Conservation (phyloP, 2,888 invertebrate species). For the Pachliopta kotzebuea region DNA sequence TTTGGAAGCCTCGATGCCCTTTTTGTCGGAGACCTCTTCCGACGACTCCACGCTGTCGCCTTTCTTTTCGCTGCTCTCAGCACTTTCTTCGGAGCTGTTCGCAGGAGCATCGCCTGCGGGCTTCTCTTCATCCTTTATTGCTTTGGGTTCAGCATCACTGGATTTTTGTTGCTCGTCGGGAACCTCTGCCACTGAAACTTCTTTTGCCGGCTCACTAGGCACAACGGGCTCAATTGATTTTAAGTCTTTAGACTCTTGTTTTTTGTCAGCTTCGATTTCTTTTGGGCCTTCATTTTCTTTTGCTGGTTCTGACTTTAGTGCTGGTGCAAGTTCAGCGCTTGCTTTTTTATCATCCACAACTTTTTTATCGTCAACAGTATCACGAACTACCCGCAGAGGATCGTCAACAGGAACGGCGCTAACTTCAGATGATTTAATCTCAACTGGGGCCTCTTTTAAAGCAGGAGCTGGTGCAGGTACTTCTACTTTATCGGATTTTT, state of each 20-base stretch:
- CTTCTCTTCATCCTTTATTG: slow-evolving; percentile 39
- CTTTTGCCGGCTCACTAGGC: slow-evolving; percentile 26
- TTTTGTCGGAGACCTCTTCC: slow-evolving; percentile 51
- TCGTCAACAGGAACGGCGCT: slow-evolving; percentile 42
- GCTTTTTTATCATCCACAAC: slow-evolving; percentile 52
- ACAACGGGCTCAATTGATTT: slow-evolving; percentile 20
- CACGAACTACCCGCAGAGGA: slow-evolving; percentile 58
- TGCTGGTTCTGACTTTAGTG: slow-evolving; percentile 35
- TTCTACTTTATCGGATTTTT: slow-evolving; percentile 34
- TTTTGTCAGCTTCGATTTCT: slow-evolving; percentile 31
- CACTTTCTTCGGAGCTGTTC: slow-evolving; percentile 53
- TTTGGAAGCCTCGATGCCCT: slow-evolving; percentile 46
- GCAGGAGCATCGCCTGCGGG: slow-evolving; percentile 44
- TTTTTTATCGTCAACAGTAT: slow-evolving; percentile 58
- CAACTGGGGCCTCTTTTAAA: slow-evolving; percentile 30
- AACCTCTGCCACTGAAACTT: slow-evolving; percentile 26
- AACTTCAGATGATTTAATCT: slow-evolving; percentile 34
- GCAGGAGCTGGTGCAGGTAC: slow-evolving; percentile 28
- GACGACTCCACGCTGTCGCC: slow-evolving; percentile 45
- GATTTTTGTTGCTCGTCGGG: slow-evolving; percentile 32
- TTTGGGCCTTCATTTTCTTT: slow-evolving; percentile 37
- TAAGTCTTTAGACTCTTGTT: slow-evolving; percentile 30
- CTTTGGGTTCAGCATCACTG: slow-evolving; percentile 35
- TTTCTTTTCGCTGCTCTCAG: slow-evolving; percentile 47
- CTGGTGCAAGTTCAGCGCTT: slow-evolving; percentile 31